phyloP scores from a whole-genome alignment of 2,113 vertebrate genomes.

The Prinia subflava region DNA sequence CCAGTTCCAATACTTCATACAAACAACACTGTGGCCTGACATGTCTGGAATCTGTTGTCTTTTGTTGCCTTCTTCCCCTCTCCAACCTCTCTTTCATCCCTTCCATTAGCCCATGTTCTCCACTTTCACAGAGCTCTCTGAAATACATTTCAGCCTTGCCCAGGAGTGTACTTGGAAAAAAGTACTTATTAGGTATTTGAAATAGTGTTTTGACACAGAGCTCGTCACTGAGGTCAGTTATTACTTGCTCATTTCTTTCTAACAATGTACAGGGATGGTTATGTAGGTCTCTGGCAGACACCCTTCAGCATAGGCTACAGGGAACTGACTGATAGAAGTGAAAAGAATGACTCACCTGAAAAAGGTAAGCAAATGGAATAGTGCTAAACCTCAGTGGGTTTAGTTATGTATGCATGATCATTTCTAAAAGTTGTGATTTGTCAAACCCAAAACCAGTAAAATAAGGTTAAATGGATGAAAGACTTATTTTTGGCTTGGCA shows the following conservation, averaged over 20 bases:
- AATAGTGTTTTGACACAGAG: not conserved
- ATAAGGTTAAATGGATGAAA: not conserved
- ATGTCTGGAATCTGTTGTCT: not conserved
- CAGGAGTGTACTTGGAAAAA: not conserved
- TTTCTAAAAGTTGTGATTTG: not conserved
- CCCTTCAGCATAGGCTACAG: not conserved
- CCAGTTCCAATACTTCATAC: not conserved
- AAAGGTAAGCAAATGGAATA: not conserved
- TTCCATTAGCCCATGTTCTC: not conserved
- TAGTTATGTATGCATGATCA: not conserved
- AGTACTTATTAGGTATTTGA: not conserved
- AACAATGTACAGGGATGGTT: not conserved
- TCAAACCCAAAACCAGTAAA: not conserved
- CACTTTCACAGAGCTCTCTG: not conserved
- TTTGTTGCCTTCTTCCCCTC: not conserved
- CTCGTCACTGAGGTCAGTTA: not conserved
- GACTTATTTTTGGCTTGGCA: not conserved
- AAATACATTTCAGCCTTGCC: not conserved
- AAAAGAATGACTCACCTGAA: not conserved
- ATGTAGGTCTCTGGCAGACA: not conserved
- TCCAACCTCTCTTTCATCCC: not conserved
- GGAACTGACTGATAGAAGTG: not conserved
- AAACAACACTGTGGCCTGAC: not conserved
- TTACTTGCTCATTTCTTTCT: not conserved
- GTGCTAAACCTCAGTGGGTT: not conserved